Base-by-base conservation (phyloP, 2,113 vertebrate genomes). In the Urocitellus parryii region DNA sequence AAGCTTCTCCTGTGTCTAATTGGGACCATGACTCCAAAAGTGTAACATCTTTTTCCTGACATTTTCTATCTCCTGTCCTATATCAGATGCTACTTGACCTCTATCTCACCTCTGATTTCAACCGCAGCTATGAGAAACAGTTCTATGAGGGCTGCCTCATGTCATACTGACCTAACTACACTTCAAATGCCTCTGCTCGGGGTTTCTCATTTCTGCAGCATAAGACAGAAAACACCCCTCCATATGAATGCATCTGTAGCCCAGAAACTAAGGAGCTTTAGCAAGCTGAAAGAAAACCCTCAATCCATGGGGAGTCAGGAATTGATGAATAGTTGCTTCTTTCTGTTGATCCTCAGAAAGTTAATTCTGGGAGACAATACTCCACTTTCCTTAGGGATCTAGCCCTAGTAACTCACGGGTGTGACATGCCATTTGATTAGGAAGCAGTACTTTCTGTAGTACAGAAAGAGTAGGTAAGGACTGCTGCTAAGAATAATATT, bases 31-130 rank as follows among this genome's bases (percentile, higher is more conserved):
- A 73, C 65, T 94, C n/a, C 25, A 20, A 25, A 91, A 84, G n/a
- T n/a, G 81, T 72, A 88, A 88, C 32, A 78, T 56, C 24, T 83
- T 79, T 96, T 95, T 45, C 56, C 65, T 85, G 25, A 73, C 74
- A 42, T 45, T 74, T 91, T 37, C 37, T 51, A 78, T 29, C 29
- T 79, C 25, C 4, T 76, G 94, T 39, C 5, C 39, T 80, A 2
- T 90, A 72, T 72, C n/a, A 70, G 3, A 85, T 51, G 56, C 39
- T 22, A 37, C 20, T 80, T 24, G 83, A 16, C 13, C 78, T 85
- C 27, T 39, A 10, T n/a, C 22, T 94, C 14, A 76, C 27, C 8
- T 51, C 39, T 79, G 18, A 58, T 58, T 58, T 58, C 18, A 58
- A 18, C 56, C 6, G 6, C 56, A 53, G 51, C 14, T 53, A 58